Evolutionary conservation across 2,888 invertebrate genomes (phyloP), one percentile per base, ranked within the genome.

Genomic region (Dendrolimus pini): DNA sequence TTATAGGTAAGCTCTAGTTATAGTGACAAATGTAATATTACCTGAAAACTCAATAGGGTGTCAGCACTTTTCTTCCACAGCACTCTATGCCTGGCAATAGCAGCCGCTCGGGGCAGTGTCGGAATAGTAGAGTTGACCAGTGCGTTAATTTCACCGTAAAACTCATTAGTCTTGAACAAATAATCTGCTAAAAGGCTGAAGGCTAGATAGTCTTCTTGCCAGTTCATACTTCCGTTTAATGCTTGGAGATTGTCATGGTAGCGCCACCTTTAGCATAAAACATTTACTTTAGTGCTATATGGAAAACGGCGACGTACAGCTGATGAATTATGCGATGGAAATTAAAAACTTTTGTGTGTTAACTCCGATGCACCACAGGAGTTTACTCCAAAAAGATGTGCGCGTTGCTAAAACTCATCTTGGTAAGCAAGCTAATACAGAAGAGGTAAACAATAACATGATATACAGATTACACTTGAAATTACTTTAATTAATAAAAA

Each of bases 241-340:
- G 88, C 83, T 79, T 91, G 91, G 0, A 90, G 74, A 64, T 91
- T 91, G 71, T 91, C 91, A 61, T 87, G 83, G 78, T 90, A 91
- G 12, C 88, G 89, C 91, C 91, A 91, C 83, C 91, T 91, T 59
- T 54, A 14, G 54, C 53, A 14, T 7, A 1, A 47, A 47, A 47
- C 6, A 47, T 30, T 30, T 30, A 30, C 6, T 30, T 6, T 30
- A 30, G 30, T 30, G 30, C 30, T 6, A 30, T 30, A 30, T 30
- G 18, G 18, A 18, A 18, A 18, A 18, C 3, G 18, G 30, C 30
- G 30, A 30, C 30, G 6, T 30, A 30, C 30, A 30, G 30, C 30
- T 30, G 30, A 30, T 6, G 30, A 30, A 30, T 30, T 30, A 30
- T 6, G 30, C 30, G 6, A 30, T 6, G 30, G 30, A 30, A 30